Evolutionary conservation across 2,113 vertebrate genomes (phyloP).

Genomic region (Rallus limicola): DNA sequence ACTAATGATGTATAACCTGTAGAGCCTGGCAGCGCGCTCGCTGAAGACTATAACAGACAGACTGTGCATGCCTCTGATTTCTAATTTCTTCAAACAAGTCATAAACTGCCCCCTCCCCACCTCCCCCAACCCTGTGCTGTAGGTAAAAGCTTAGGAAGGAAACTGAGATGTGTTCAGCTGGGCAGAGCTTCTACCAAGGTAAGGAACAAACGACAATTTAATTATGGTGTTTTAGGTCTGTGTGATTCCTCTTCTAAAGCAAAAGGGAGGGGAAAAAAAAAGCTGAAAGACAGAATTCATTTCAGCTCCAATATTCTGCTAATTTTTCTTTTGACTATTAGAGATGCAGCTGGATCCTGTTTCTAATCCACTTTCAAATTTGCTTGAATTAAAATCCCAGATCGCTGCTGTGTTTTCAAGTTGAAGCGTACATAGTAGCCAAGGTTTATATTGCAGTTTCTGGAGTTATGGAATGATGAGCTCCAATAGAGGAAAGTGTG

Average conservation of each 20-base stretch:
- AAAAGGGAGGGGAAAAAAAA: background rate
- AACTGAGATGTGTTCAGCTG: conserved; percentile 56
- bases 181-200: conserved; percentile 64
- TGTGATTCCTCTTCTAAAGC: conserved; percentile 39
- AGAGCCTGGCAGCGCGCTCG: conserved; percentile 35
- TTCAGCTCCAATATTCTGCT: conserved; percentile 8
- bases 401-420: conserved; percentile 71
- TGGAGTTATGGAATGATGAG: conserved; percentile 66
- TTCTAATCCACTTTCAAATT: conserved; percentile 76
- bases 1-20: conserved; percentile 69
- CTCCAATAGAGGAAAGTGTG: conserved; percentile 48
- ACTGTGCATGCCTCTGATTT: conserved; percentile 42
- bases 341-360: conserved; percentile 71
- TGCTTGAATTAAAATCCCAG: conserved; percentile 75
- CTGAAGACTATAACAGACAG: conserved; percentile 69
- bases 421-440: conserved; percentile 58
- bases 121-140: background rate
- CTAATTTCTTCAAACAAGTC: conserved; percentile 31
- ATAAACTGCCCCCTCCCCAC: background rate
- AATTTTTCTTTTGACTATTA: conserved; percentile 55
- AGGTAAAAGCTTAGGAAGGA: conserved; percentile 66
- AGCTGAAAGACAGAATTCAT: conserved; percentile 26
- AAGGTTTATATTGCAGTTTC: conserved; percentile 71
- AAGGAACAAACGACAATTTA: conserved; percentile 71
- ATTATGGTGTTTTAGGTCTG: conserved; percentile 53